Evolutionary conservation across 2,113 vertebrate genomes (phyloP), one percentile per base, ranked within the genome.

Genomic region (Willisornis vidua): DNA sequence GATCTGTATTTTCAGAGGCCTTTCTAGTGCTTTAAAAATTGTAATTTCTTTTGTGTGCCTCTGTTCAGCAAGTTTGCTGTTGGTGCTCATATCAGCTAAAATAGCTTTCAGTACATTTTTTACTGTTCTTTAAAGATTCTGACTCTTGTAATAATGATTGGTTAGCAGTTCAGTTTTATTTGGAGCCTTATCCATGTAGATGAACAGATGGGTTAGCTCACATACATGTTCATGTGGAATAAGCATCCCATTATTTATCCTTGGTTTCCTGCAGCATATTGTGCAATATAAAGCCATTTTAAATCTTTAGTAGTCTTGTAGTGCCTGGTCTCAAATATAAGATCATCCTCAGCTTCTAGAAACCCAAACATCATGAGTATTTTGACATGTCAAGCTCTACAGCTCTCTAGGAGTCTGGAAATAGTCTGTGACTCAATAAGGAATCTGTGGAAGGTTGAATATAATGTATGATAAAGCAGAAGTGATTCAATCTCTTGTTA

Each of bases 211-310:
- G 84, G 65, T 82, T 90, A 22, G 16, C 65, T 79, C 31, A 54
- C 43, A 37, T 39, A 13, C 6, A 3, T 62, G 19, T 19, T 88
- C 4, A 3, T 23, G n/a, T 20, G 24, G 82, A 76, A 48, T 10
- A 90, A 75, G 41, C 48, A 70, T 87, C 20, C 37, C 20, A 18
- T 59, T 91, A 91, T 93, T 94, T 91, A 63, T 78, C 35, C 19
- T 58, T 33, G 13, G 41, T 75, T 96, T 93, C 51, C 90, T 82
- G 59, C 55, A 90, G 81, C 68, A 94, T 49, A 88, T 39, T 90
- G 43, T 87, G 45, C 43, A 37, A 79, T n/a, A 23, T 41, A 37
- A 91, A 80, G 62, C 71, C 23, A 28, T 28, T 58, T 31, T 55
- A 86, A 86, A 94, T 62, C 26, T 87, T 94, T 72, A 71, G 74